Percentiles rank a stretch among this genome's conserved stretches.
These are phyloP conservation scores for Sarcophaga variegata DNA, from an alignment of 2,888 invertebrate genomes.

Conservation along the genomic window DNA sequence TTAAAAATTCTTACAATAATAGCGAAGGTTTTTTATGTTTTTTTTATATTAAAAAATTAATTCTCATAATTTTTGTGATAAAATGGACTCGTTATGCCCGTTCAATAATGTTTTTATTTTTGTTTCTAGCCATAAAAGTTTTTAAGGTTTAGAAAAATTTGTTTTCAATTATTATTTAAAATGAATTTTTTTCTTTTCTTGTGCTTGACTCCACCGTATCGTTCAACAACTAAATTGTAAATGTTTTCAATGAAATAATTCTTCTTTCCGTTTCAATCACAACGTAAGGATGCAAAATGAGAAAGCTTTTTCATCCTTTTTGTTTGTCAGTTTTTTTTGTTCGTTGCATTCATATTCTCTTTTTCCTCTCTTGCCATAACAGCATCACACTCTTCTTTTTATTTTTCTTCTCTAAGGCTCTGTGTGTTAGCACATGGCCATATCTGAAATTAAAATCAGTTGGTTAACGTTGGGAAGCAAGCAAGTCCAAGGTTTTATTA, in stretches of 20 bases:
- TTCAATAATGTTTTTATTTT: too few species aligned
- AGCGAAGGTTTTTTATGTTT: conserved; percentile 19
- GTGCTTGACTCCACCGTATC: conserved; percentile 58
- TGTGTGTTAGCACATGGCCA: conserved; percentile 47
- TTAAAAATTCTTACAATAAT: background rate
- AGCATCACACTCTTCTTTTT: conserved; percentile 22
- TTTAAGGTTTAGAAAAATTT: too few species aligned
- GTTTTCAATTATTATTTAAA: too few species aligned
- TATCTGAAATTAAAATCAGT: background rate
- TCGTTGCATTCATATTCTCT: conserved; percentile 12
- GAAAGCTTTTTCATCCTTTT: conserved; percentile 39
- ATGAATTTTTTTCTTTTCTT: too few species aligned
- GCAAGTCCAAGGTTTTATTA: conserved; percentile 55
- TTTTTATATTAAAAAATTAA: too few species aligned
- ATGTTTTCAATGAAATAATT: conserved; percentile 67
- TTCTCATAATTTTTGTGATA: conserved; percentile 1
- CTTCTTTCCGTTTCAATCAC: conserved; percentile 38
- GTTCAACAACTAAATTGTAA: conserved; percentile 72
- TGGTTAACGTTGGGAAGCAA: background rate
- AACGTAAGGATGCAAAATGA: conserved; percentile 43
- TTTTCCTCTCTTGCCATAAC: background rate
- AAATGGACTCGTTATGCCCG: background rate
- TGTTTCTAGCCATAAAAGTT: too few species aligned
- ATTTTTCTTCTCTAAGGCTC: background rate
- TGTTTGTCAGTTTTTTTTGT: background rate